Percentiles rank a stretch among this genome's conserved stretches.
Evolutionary conservation across 1,140 invertebrate species (phyloP).

Genomic region (Halictus rubicundus): DNA sequence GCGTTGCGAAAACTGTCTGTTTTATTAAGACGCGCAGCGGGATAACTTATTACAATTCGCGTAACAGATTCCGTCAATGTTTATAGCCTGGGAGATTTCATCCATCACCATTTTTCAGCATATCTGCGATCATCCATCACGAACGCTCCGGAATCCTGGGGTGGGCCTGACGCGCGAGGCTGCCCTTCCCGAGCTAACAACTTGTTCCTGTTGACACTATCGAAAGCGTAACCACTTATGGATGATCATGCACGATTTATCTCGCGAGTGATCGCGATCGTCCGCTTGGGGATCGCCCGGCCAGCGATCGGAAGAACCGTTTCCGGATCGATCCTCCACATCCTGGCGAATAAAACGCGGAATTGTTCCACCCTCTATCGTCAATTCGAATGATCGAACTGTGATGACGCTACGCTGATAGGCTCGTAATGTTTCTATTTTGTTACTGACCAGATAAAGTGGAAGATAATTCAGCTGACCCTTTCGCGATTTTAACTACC

Average conservation of each 20-base stretch:
- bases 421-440: no score
- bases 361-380: neutral
- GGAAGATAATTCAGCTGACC: no score
- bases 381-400: no score
- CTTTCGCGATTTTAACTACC: no score
- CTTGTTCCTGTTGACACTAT: constrained; percentile 70
- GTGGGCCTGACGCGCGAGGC: constrained; percentile 59
- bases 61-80: constrained; percentile 69
- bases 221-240: constrained; percentile 63
- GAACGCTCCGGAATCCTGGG: constrained; percentile 66
- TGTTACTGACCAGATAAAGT: no score
- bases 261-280: constrained; percentile 39
- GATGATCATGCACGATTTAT: constrained; percentile 64
- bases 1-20: constrained; percentile 34
- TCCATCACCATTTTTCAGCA: constrained; percentile 72
- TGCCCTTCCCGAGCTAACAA: constrained; percentile 64
- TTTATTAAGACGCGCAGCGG: constrained; percentile 52
- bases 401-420: no score
- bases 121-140: constrained; percentile 70
- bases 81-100: constrained; percentile 67
- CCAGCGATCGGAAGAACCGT: neutral
- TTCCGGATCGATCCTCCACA: constrained; percentile 1
- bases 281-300: neutral
- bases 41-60: constrained; percentile 65
- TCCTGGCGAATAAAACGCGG: neutral